Evolutionary conservation across 2,113 vertebrate species (phyloP).

Genomic region (Calidris pygmaea): DNA sequence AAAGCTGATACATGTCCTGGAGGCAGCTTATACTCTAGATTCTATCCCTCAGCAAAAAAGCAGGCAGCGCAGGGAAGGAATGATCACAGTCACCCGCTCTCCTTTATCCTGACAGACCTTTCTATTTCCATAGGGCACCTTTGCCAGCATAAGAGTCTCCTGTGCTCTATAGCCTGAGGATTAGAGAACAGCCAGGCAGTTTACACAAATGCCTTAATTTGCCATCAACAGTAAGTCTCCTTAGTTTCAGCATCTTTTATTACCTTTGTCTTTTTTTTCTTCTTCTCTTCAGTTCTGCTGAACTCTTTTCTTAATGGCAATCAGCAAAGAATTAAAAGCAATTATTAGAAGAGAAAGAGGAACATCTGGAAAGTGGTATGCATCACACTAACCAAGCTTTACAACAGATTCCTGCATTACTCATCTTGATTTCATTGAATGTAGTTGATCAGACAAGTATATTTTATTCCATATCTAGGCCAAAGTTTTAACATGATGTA

Average conservation of each 20-base stretch:
- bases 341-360: background rate
- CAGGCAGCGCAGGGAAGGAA: background rate
- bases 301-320: background rate
- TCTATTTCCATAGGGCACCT: background rate
- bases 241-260: background rate
- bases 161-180: background rate
- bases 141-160: background rate
- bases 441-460: conserved; percentile 40
- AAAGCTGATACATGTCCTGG: background rate
- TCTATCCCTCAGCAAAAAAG: background rate
- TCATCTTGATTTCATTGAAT: background rate
- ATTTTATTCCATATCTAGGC: conserved; percentile 35
- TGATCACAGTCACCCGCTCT: background rate
- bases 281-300: background rate
- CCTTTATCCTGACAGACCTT: background rate
- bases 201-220: background rate
- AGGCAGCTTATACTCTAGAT: background rate
- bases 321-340: background rate
- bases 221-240: background rate
- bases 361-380: background rate
- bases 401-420: background rate
- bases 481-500: conserved; percentile 36
- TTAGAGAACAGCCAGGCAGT: background rate
- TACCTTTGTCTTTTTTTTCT: background rate
- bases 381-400: background rate